Percentiles rank a stretch among this genome's conserved stretches.
These are phyloP conservation scores for Leptocoma aspasia DNA, from an alignment of 2,113 vertebrate species.

Conservation along the genomic window DNA sequence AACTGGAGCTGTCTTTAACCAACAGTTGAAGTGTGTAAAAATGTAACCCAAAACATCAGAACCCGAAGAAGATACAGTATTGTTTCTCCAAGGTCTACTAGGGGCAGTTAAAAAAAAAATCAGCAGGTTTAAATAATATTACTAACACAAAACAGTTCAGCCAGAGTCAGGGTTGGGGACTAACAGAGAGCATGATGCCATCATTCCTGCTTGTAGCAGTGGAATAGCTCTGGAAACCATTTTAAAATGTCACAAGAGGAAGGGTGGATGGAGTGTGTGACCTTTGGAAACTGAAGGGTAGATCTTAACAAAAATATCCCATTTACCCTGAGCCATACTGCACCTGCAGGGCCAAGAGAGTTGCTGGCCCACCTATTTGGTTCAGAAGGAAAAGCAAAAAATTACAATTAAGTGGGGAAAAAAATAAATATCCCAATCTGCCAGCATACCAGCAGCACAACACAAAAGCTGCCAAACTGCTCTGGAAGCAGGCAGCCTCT, in stretches of 20 bases:
- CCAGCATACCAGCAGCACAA: not conserved
- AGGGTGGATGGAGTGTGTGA: constrained; percentile 20
- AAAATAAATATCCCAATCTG: not conserved
- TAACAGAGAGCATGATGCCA: not conserved
- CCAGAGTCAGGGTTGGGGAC: not conserved
- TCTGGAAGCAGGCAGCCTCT: not conserved
- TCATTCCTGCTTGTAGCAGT: not conserved
- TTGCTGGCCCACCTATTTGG: not conserved
- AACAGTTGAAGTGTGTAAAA: not conserved
- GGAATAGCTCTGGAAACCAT: constrained; percentile 23
- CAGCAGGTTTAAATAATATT: not conserved
- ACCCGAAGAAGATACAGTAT: not conserved
- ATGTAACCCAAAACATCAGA: not conserved
- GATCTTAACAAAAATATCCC: not conserved
- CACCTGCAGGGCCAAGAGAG: not conserved
- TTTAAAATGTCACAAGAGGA: not conserved
- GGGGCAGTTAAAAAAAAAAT: not conserved
- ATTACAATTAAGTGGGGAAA: not conserved
- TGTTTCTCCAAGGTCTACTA: not conserved
- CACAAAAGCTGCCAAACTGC: not conserved
- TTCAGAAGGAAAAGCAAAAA: not conserved
- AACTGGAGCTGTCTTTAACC: not conserved
- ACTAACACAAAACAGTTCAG: not conserved
- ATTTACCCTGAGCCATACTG: not conserved
- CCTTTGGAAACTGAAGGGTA: constrained; percentile 15